A percentile compares a stretch with the other conserved stretches of the same genome.
Evolutionary conservation across 2,113 vertebrate genomes (phyloP).

Genomic region (Phyllopteryx taeniolatus): DNA sequence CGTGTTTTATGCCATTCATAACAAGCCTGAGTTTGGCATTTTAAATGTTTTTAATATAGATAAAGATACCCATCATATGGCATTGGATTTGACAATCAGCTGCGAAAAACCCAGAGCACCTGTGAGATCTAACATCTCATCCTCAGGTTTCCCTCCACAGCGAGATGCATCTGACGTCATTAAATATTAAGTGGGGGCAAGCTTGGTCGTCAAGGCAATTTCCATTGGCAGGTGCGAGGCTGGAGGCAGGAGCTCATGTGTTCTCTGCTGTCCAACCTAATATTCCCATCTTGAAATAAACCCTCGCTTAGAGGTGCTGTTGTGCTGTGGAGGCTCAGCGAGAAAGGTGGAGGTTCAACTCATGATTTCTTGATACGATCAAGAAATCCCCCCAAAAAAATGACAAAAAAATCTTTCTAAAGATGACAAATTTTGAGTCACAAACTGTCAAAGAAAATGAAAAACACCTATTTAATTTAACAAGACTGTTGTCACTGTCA

Average conservation of each 20-base stretch:
- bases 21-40: neutral
- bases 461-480: no score
- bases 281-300: constrained; percentile 25
- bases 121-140: constrained; percentile 48
- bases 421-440: no score
- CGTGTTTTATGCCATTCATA: neutral
- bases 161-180: constrained; percentile 55
- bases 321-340: constrained; percentile 38
- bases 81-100: constrained; percentile 36
- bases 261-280: constrained; percentile 29
- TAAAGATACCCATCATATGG: constrained; percentile 12
- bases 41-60: neutral
- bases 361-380: neutral
- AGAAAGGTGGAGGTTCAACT: constrained; percentile 28
- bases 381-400: no score
- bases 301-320: constrained; percentile 15
- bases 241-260: constrained; percentile 51
- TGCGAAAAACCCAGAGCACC: constrained; percentile 54
- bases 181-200: constrained; percentile 64
- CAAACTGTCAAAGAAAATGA: no score
- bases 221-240: constrained; percentile 44
- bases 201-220: constrained; percentile 52
- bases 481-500: no score
- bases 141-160: constrained; percentile 29
- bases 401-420: no score